A percentile compares a stretch with the other conserved stretches of the same genome.
Evolutionary conservation across 2,113 vertebrate species (phyloP).

Genomic region (Cavia porcellus): DNA sequence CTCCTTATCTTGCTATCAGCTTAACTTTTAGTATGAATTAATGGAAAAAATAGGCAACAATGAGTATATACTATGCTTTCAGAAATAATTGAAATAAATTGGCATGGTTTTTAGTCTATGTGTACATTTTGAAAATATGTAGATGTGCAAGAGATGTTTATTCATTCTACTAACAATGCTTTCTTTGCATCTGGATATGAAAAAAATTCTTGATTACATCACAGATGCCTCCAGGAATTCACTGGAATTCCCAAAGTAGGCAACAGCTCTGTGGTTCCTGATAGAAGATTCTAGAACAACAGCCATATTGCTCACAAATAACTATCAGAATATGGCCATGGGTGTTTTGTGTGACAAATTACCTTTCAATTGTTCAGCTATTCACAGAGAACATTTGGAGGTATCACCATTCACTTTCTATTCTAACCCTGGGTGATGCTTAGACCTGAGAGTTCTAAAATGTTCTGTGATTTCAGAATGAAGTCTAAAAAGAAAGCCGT

Average conservation of each 20-base stretch:
- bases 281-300: slow-evolving; percentile 28
- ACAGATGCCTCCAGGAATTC: neutral
- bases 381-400: neutral
- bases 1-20: neutral
- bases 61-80: slow-evolving; percentile 15
- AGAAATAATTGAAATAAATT: slow-evolving; percentile 1
- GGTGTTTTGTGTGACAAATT: neutral
- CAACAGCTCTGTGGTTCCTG: neutral
- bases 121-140: neutral
- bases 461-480: neutral
- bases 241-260: neutral
- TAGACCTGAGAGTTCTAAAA: neutral
- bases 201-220: neutral
- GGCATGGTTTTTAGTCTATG: neutral
- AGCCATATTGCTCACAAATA: neutral
- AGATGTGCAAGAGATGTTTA: neutral
- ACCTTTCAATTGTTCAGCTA: neutral
- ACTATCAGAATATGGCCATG: neutral
- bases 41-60: neutral
- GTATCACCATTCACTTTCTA: neutral
- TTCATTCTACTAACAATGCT: neutral
- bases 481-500: neutral
- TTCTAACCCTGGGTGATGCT: neutral
- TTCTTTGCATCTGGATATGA: slow-evolving; percentile 23
- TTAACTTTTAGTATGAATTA: slow-evolving; percentile 37